Conservation (phyloP, 2,888 invertebrate species). For the Phalera bucephala region DNA sequence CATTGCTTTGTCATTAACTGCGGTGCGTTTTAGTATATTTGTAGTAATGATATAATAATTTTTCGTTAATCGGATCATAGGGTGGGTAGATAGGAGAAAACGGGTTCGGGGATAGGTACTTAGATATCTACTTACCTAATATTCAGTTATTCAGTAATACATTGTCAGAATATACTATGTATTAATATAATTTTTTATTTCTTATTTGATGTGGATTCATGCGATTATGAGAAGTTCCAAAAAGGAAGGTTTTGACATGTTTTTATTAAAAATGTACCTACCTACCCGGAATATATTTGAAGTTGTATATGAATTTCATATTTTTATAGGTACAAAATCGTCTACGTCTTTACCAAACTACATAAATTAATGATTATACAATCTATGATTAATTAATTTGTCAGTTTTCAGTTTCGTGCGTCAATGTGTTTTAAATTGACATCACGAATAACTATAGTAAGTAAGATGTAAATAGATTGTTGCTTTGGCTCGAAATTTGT, state of each 20-base stretch:
- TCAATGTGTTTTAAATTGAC: too few relatives aligned
- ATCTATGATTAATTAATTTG: too few relatives aligned
- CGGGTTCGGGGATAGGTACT: constrained; percentile 38
- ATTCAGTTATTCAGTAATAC: background rate
- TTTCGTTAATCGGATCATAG: constrained; percentile 20
- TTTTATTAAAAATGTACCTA: too few relatives aligned
- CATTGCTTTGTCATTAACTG: constrained; percentile 44
- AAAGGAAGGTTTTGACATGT: background rate
- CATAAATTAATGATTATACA: too few relatives aligned
- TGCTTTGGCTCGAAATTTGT: background rate
- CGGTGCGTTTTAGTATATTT: constrained; percentile 29
- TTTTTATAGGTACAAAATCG: too few relatives aligned
- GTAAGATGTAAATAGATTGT: background rate
- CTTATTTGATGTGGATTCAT: background rate
- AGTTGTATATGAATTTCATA: too few relatives aligned
- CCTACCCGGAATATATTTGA: too few relatives aligned
- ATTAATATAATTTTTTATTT: background rate
- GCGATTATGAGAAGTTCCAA: background rate
- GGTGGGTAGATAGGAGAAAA: constrained; percentile 34
- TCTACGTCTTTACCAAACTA: too few relatives aligned
- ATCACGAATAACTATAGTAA: background rate
- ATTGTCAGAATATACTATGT: background rate
- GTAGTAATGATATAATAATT: constrained; percentile 17
- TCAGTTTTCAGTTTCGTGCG: too few relatives aligned
- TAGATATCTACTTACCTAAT: constrained; percentile 10